Base-by-base conservation (phyloP, 2,888 invertebrate species). In the Amiota minor region DNA sequence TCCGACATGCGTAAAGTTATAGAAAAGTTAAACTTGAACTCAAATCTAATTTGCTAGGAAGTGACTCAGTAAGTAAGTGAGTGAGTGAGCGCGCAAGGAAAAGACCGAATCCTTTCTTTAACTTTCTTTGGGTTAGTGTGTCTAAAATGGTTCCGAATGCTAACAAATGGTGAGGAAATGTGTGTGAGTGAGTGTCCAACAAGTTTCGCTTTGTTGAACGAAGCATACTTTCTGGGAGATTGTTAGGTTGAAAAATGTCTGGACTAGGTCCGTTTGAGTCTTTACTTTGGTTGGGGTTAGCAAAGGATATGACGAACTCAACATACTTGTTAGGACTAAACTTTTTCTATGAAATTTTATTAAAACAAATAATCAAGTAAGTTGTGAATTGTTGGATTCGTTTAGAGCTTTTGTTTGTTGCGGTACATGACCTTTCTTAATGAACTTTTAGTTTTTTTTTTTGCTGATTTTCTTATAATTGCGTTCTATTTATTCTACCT, bases 1-100 rank as follows among this genome's bases (percentile, higher is more conserved):
- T 82, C 85, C 77, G 76, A 78, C 79, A 83, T 83, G 77, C 77
- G 82, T 77, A 79, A 85, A 82, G 84, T 82, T 83, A 79, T 80
- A 78, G 85, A 80, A 83, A 83, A 84, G 76, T 84, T 83, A 62
- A 84, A 78, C 78, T 82, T 85, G 72, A 73, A 35, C 35, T 35
- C 74, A 76, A 85, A 85, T 79, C 79, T 76, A 83, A 82, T 82
- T 85, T 85, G 76, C 72, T 72, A 62, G 74, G 75, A 75, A 78
- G 73, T 76, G 77, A 35, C 75, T 47, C 18, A 23, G 35, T 4
- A 35, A 35, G 1, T 16, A 53, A 16, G 53, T 16, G 14, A 53
- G 53, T 53, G 16, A 53, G n/a, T 16, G 9, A 6, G 53, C 9
- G 53, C 2, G 16, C n/a, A 53, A 53, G n/a, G 14, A 14, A 14